Conservation (phyloP, 2,797 vertebrate species). For the Gadopsis marmoratus region DNA sequence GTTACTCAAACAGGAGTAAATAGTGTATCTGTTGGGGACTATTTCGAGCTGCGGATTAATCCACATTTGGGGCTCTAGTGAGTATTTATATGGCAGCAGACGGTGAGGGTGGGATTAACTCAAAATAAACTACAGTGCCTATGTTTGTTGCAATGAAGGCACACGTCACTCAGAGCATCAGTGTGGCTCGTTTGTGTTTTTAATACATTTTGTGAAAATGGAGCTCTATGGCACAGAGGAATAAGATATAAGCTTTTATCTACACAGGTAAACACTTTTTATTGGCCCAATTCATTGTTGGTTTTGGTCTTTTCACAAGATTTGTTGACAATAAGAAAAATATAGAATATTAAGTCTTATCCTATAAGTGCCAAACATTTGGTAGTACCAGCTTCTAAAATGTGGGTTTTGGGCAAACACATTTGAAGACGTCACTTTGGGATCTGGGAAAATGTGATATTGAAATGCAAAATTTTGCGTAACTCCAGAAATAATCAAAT, state of each 20-base stretch:
- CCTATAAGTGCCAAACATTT: not conserved
- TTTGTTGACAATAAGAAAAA: too few species aligned
- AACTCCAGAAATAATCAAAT: not conserved
- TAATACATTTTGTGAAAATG: not conserved
- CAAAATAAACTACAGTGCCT: conserved; percentile 6
- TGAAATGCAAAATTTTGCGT: not conserved
- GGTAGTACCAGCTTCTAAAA: not conserved
- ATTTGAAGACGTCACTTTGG: not conserved
- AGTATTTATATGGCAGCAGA: not conserved
- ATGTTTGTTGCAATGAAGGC: not conserved
- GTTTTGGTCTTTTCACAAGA: not conserved
- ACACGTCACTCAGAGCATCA: not conserved
- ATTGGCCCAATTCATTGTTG: not conserved
- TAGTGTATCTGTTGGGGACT: not conserved
- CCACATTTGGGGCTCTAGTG: not conserved
- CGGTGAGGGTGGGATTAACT: not conserved
- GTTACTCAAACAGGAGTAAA: not conserved
- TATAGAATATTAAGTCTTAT: not conserved
- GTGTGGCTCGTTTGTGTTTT: not conserved
- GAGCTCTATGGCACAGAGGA: not conserved
- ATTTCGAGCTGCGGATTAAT: conserved; percentile 15
- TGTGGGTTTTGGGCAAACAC: not conserved
- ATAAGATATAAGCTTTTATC: not conserved
- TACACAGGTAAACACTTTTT: not conserved
- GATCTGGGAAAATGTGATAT: too few species aligned